Conservation (phyloP, 1,140 invertebrate species). For the Lepidurus couesii region DNA sequence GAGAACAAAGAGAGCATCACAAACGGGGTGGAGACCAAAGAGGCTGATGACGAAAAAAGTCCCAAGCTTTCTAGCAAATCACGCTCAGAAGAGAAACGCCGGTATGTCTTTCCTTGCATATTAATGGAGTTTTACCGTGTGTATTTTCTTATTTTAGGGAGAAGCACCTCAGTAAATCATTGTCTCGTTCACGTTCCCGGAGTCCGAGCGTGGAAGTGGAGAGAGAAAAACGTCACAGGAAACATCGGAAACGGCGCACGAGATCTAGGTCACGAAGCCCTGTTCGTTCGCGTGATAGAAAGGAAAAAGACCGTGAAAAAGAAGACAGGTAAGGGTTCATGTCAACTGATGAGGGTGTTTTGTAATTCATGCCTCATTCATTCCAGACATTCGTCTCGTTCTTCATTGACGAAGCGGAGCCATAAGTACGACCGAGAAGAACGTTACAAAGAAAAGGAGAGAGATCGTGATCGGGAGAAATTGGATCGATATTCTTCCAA, state of each 20-base stretch:
- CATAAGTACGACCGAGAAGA: constrained; percentile 4
- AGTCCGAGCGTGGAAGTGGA: background rate
- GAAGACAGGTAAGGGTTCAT: background rate
- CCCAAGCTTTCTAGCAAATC: background rate
- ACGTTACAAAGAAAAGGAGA: constrained; percentile 12
- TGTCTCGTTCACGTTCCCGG: constrained; percentile 5
- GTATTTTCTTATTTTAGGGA: background rate
- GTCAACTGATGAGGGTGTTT: background rate
- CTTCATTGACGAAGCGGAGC: background rate
- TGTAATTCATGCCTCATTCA: background rate
- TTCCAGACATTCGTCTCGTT: background rate
- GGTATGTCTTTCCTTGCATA: background rate
- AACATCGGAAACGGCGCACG: background rate
- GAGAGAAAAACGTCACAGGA: constrained; percentile 1
- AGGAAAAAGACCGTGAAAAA: background rate
- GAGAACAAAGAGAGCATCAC: background rate
- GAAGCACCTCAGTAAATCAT: background rate
- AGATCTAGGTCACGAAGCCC: constrained; percentile 11
- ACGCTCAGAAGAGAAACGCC: background rate
- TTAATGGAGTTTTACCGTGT: background rate
- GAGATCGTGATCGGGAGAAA: background rate
- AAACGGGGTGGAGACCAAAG: background rate
- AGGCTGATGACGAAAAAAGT: background rate
- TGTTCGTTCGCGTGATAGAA: constrained; percentile 1
- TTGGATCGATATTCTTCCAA: constrained; percentile 7